Base-by-base conservation (phyloP, 2,797 vertebrate genomes). In the Diceros bicornis region DNA sequence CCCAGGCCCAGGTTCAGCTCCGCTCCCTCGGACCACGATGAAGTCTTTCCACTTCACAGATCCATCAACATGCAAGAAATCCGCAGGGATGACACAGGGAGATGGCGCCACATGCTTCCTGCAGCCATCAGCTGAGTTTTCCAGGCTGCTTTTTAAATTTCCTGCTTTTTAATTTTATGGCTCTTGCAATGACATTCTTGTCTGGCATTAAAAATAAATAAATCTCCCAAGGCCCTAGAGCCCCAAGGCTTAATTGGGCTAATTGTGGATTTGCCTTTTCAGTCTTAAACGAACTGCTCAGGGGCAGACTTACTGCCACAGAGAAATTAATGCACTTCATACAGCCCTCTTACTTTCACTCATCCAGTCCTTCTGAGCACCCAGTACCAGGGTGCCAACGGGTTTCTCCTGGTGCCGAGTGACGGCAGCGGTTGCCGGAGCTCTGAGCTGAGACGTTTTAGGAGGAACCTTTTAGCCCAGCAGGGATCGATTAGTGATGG, bases 121-220 rank as follows among this genome's bases (percentile, higher is more conserved):
- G 97, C 59, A 62, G 87, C 47, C 47, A 47, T 16, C 83, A 75
- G 97, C 96, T 61, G 92, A 86, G 37, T 57, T 84, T 81, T 92
- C 52, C 2, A 27, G 55, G 97, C 83, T 89, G 97, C 98, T 96
- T 93, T 92, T 52, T 89, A 68, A 62, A 96, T 93, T 98, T 97
- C 62, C 96, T 92, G 50, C 32, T 34, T 72, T 32, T 52, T 52
- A 52, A 69, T 66, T 50, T 62, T 10, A 25, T 11, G 74, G 50
- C 74, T 89, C 47, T 74, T 32, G 41, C 74, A 11, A 44, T 14
- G 93, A 81, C 52, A 32, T 71, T 83, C 84, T 52, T 41, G 62
- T 68, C 32, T 29, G 69, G 66, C 59, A 82, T 94, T 79, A 95
- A 81, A 69, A 69, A 72, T 20, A 78, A 87, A 75, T 23, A 69